These are phyloP conservation scores for Chrysemys picta DNA, from an alignment of 2,113 vertebrate species.

Conservation along the genomic window DNA sequence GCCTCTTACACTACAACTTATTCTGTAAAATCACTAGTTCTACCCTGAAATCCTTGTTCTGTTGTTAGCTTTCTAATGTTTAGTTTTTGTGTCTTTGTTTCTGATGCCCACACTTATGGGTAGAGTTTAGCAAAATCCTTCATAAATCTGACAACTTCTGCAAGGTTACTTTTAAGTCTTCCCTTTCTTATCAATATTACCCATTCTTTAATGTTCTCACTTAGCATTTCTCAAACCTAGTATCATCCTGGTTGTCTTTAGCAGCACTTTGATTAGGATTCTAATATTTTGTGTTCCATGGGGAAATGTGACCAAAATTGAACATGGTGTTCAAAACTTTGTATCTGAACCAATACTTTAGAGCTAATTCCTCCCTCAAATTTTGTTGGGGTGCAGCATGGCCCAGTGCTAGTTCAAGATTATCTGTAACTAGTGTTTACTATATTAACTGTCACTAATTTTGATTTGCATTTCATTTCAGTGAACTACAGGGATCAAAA, in stretches of 20 bases:
- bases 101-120: neutral
- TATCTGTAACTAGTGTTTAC: neutral
- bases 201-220: neutral
- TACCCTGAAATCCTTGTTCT: neutral
- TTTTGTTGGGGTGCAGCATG: neutral
- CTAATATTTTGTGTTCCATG: rapidly evolving
- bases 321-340: neutral
- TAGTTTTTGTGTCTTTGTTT: neutral
- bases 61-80: neutral
- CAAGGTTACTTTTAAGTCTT: neutral
- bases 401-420: neutral
- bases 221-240: neutral
- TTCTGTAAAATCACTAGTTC: neutral
- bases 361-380: neutral
- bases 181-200: neutral
- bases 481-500: conserved; percentile 5
- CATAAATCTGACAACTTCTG: neutral
- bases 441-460: neutral
- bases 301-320: neutral
- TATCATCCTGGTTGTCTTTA: neutral
- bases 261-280: neutral
- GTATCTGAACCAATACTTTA: neutral
- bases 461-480: conserved; percentile 39
- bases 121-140: rapidly evolving
- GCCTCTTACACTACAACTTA: rapidly evolving